Evolutionary conservation across 2,888 invertebrate genomes (phyloP), one percentile per base, ranked within the genome.

Genomic region (Agonopterix subpropinquella): DNA sequence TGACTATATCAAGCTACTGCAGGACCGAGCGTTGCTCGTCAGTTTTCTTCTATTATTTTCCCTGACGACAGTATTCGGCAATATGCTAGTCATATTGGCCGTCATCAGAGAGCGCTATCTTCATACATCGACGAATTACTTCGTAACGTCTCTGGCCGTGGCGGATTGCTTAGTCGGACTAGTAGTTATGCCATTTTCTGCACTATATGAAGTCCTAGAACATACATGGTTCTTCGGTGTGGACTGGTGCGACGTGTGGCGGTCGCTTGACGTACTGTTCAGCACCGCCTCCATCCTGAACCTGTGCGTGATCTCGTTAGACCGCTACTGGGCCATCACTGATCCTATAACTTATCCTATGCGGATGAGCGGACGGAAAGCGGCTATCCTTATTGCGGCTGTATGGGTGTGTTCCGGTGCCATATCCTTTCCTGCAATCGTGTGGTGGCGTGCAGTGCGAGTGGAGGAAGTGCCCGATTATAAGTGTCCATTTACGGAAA

Each of bases 251-350:
- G 99, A 99, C 73, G 92, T 98, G 15, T 99, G 99, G 98, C 92
- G 98, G 48, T 98, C 98, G 0, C 80, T 99, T 56, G 99, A 99
- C 74, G 99, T 99, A 1, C 91, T 99, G 1, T 98, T 98, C 65
- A 97, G 97, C 65, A 99, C 99, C 0, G 98, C 98, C 4, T 98
- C 98, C 9, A 99, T 99, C 64, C 90, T 99, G 47, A 99, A 99
- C 83, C 89, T 99, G 48, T 99, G 99, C 82, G 98, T 99, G 36
- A 99, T 98, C 67, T 97, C 97, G 0, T 78, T 98, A 65, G 98
- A 98, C 77, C 92, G 98, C 11, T 99, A 99, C 81, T 98, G 98
- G 98, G 99, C 99, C 44, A 99, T 99, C 55, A 98, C 98, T 10
- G 98, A 99, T 83, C 99, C 99, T 0, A 98, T 99, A 60, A 96